Percentiles rank a stretch among this genome's conserved stretches.
These are phyloP conservation scores for Imbricaverruca yamaguchii DNA, from an alignment of 2,888 invertebrate genomes.

Conservation along the genomic window DNA sequence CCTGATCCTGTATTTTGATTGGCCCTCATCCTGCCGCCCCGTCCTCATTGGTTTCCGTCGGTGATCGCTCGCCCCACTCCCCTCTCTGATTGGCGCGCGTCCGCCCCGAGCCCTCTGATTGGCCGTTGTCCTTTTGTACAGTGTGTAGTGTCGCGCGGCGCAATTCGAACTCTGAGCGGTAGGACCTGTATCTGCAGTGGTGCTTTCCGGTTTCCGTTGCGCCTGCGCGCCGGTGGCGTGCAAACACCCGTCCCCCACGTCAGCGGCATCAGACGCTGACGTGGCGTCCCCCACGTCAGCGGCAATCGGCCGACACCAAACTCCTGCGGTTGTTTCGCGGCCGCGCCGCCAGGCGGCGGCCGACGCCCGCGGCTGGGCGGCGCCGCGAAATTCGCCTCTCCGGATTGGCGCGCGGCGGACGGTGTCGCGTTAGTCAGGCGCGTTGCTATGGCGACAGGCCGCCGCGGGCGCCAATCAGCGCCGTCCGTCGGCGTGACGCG, in stretches of 20 bases:
- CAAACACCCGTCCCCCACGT: not conserved
- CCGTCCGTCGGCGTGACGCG: not conserved
- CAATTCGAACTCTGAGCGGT: not conserved
- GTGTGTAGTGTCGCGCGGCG: not conserved
- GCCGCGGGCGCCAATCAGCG: not conserved
- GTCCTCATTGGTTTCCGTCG: not conserved
- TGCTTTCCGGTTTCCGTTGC: not conserved
- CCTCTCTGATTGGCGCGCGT: not conserved
- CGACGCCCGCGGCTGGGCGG: no score
- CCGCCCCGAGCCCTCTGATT: not conserved
- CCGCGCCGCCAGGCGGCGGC: not conserved
- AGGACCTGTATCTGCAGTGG: slow-evolving; percentile 4
- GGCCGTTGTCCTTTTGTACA: slow-evolving; percentile 10
- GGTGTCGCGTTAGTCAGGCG: not conserved
- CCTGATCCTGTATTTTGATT: no score
- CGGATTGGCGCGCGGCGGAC: not conserved
- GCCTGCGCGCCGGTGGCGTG: not conserved
- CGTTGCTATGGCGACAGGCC: not conserved
- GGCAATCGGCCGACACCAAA: not conserved
- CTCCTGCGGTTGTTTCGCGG: not conserved
- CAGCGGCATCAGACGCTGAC: no score
- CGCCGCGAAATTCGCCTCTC: not conserved
- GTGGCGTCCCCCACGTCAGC: not conserved
- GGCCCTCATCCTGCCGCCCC: no score
- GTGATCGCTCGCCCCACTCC: not conserved